Evolutionary conservation across 2,888 invertebrate genomes (phyloP).

Genomic region (Lydus trimaculatus): DNA sequence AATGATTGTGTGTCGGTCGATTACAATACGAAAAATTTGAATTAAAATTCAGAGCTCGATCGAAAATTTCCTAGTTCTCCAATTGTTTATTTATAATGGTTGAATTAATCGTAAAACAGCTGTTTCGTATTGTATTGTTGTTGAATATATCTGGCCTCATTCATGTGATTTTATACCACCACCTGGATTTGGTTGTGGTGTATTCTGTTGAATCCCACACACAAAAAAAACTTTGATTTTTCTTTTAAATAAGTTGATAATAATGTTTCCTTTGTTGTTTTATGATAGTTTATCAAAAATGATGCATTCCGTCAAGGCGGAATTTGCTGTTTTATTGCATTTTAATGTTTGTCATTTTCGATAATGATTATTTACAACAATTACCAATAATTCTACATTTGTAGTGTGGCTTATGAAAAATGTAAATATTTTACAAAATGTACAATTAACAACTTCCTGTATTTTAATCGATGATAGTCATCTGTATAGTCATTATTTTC

Average conservation of each 20-base stretch:
- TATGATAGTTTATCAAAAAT: not conserved
- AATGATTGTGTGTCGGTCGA: not conserved
- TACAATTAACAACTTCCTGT: slow-evolving; percentile 32
- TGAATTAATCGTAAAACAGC: not conserved
- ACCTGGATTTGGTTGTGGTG: not conserved
- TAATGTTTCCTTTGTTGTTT: not conserved
- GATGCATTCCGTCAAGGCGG: not conserved
- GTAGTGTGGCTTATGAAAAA: too few relatives aligned
- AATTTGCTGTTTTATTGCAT: not conserved
- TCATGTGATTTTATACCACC: not conserved
- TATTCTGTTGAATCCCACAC: not conserved
- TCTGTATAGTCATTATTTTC: slow-evolving; percentile 13
- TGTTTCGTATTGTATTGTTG: not conserved
- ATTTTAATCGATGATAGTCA: slow-evolving; percentile 30
- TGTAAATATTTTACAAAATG: not conserved
- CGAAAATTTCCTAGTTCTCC: not conserved
- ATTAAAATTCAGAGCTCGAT: not conserved
- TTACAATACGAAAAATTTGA: not conserved
- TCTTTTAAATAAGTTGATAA: not conserved
- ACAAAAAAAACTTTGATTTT: too few relatives aligned
- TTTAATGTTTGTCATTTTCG: not conserved
- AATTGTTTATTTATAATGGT: not conserved
- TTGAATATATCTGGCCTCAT: not conserved
- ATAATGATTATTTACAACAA: not conserved
- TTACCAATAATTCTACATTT: too few relatives aligned